phyloP scores from a whole-genome alignment of 2,888 invertebrate genomes.

The Dorcus parallelipipedus region DNA sequence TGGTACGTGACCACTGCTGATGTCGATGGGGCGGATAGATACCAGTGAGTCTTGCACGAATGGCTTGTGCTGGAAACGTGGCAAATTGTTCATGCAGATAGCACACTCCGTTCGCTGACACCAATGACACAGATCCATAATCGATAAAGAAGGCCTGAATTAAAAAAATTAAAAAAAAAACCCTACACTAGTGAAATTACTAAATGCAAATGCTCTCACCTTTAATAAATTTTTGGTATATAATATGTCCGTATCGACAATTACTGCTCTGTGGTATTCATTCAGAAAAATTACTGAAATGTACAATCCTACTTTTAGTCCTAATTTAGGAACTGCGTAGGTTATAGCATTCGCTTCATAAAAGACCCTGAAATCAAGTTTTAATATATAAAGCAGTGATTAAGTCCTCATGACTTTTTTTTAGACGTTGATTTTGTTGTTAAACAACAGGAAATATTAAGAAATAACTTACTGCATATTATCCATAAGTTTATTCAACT shows the following conservation, averaged over 20 bases:
- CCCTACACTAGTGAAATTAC: too few species aligned
- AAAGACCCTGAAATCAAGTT: constrained; percentile 7
- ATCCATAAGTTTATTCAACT: constrained; percentile 53
- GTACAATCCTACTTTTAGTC: constrained; percentile 48
- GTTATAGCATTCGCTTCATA: constrained; percentile 4
- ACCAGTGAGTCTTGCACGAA: constrained; percentile 52
- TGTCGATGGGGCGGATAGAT: constrained; percentile 47
- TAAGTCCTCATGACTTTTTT: too few species aligned
- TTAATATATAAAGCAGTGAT: too few species aligned
- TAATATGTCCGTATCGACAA: not conserved
- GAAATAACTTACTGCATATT: constrained; percentile 42
- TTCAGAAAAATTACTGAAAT: constrained; percentile 48
- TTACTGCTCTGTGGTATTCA: constrained; percentile 53
- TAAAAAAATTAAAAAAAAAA: not conserved
- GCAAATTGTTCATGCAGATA: constrained; percentile 49
- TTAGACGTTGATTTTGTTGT: too few species aligned
- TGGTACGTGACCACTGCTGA: constrained; percentile 51
- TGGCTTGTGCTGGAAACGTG: constrained; percentile 52
- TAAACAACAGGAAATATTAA: not conserved
- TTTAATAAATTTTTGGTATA: too few species aligned
- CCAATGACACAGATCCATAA: constrained; percentile 55
- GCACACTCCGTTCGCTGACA: constrained; percentile 37
- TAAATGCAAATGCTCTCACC: too few species aligned
- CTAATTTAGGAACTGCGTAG: constrained; percentile 27
- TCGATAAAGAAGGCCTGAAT: constrained; percentile 56